Base-by-base conservation (phyloP, 2,113 vertebrate species). In the Callopanchax toddi region DNA sequence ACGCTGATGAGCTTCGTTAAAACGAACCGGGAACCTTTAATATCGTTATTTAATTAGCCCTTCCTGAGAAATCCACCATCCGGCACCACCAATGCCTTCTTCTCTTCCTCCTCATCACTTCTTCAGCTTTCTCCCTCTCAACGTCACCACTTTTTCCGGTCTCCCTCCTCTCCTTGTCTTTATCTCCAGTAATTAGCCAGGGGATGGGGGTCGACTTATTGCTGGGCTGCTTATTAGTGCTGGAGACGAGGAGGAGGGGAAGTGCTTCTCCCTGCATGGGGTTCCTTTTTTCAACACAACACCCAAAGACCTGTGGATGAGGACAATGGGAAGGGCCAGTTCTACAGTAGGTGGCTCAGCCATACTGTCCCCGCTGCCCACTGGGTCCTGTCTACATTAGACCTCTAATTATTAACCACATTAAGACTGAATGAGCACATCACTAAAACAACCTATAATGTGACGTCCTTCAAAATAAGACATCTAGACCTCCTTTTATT, bases 31-130 rank as follows among this genome's bases (percentile, higher is more conserved):
- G 73, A 43, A 82, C 72, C 74, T 92, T 94, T 94, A 93, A 92
- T 90, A 87, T 88, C 72, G 25, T 88, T 88, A 89, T 92, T 90
- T 93, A 92, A 91, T 93, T 92, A 93, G 92, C 91, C 91, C 91
- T 91, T 91, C 92, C 89, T 78, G 79, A 89, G 87, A 71, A 87
- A 86, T 89, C 86, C 83, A 83, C 78, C 80, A 85, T 89, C 82
- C 83, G 83, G 85, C 83, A 83, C 61, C 12, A 17, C 37, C 46
- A 16, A 11, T 9, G 36, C 56, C 66, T 53, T 55, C 52, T 44
- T 50, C 42, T 32, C 51, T 48, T 56, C 75, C 58, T 80, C 69
- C 51, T 48, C 68, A 55, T 37, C 58, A 39, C 46, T 56, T 50
- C 40, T 40, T 61, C 22, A 56, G 36, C 44, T 53, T 48, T 65